phyloP scores from a whole-genome alignment of 53 echinoderm and acorn worm species.

The Stichopus horrens region DNA sequence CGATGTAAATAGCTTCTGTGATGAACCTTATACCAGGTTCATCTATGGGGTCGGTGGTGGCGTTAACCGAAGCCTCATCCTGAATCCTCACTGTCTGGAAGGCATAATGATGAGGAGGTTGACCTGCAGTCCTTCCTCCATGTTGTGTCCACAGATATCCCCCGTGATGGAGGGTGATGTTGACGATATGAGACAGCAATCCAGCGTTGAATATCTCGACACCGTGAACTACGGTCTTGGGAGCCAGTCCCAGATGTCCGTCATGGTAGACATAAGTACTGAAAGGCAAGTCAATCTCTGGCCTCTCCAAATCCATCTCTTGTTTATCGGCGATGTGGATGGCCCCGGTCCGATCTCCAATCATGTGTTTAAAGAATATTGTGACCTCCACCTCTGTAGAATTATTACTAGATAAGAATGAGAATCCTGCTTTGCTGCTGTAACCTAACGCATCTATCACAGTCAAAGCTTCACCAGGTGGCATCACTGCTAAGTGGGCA shows the following conservation, averaged over 20 bases:
- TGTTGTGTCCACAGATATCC: constrained; percentile 82
- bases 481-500: constrained; percentile 76
- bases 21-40: constrained; percentile 87
- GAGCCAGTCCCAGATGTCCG: constrained; percentile 85
- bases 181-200: constrained; percentile 69
- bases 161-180: constrained; percentile 85
- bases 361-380: constrained; percentile 79
- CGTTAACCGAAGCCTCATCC: constrained; percentile 68
- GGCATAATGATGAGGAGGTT: constrained; percentile 67
- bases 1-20: constrained; percentile 63
- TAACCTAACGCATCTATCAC: constrained; percentile 37
- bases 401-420: constrained; percentile 13
- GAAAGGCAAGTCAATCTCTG: constrained; percentile 89
- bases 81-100: constrained; percentile 80
- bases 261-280: constrained; percentile 83
- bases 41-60: constrained; percentile 74
- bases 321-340: constrained; percentile 75
- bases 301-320: constrained; percentile 87
- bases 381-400: constrained; percentile 34
- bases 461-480: constrained; percentile 49
- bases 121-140: constrained; percentile 81
- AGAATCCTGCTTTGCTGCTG: neutral
- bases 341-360: constrained; percentile 84
- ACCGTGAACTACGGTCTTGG: constrained; percentile 82
- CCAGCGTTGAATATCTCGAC: constrained; percentile 89